phyloP scores from a whole-genome alignment of 2,888 invertebrate genomes.

The Cerceris ruficornis region DNA sequence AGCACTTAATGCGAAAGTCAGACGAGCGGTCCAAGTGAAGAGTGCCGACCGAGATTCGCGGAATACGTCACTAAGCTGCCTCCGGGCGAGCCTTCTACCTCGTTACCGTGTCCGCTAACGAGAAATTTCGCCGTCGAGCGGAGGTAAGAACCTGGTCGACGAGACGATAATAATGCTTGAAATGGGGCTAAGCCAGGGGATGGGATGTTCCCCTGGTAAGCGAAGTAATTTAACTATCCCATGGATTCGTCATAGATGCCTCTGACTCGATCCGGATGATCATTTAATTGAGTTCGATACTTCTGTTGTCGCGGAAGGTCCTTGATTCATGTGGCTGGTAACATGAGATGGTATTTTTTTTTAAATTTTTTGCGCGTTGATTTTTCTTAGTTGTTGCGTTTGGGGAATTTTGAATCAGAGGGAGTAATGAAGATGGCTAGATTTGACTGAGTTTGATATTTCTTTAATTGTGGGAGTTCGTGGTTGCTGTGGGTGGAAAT shows the following conservation, averaged over 20 bases:
- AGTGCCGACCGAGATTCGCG: slow-evolving; percentile 48
- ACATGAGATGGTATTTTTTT: no score
- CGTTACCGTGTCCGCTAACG: slow-evolving; percentile 53
- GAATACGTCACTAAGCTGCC: slow-evolving; percentile 34
- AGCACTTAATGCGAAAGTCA: slow-evolving; percentile 45
- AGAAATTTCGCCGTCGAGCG: slow-evolving; percentile 53
- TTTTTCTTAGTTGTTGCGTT: no score
- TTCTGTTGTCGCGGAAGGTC: no score
- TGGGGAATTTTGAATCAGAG: no score
- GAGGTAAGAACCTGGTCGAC: slow-evolving; percentile 37
- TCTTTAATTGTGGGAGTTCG: no score
- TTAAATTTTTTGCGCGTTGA: no score
- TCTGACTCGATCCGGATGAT: background rate
- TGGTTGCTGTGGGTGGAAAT: no score
- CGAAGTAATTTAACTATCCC: slow-evolving; percentile 19
- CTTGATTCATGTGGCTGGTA: no score
- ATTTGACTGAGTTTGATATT: no score
- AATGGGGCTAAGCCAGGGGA: slow-evolving; percentile 31
- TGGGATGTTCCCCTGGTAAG: slow-evolving; percentile 17
- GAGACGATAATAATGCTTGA: slow-evolving; percentile 45
- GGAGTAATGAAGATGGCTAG: no score
- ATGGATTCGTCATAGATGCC: slow-evolving; percentile 3
- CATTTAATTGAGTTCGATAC: background rate
- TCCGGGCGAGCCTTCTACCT: slow-evolving; percentile 42
- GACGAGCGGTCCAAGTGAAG: slow-evolving; percentile 43